Percentiles rank a stretch among this genome's conserved stretches.
phyloP scores from a whole-genome alignment of 2,113 vertebrate genomes.

The Rana temporaria region DNA sequence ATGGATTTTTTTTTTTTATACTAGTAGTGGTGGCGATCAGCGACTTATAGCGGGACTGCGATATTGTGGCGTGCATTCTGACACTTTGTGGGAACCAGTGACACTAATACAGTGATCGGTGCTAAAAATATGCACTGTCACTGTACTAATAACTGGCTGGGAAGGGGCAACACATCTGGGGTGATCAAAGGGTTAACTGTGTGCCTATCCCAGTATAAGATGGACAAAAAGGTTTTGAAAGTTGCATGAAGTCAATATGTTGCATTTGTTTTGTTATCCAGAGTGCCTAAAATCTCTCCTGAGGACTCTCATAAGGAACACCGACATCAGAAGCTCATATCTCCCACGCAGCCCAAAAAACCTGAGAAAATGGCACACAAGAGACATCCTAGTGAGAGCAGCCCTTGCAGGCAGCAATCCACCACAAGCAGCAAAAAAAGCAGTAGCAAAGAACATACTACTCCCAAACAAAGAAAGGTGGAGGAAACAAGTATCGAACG shows the following conservation, averaged over 20 bases:
- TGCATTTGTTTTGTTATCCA: conserved; percentile 58
- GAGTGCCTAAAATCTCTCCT: conserved; percentile 65
- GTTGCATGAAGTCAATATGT: not conserved
- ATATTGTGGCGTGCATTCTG: too few species aligned
- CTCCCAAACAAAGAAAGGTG: conserved; percentile 77
- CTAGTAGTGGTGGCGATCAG: too few species aligned
- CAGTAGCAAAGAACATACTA: conserved; percentile 61
- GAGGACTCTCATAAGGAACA: conserved; percentile 69
- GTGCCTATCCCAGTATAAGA: too few species aligned
- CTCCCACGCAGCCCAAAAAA: conserved; percentile 61
- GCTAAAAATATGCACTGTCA: too few species aligned
- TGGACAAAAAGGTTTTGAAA: too few species aligned
- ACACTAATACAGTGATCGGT: too few species aligned
- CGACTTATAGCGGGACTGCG: too few species aligned
- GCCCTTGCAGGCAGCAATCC: conserved; percentile 58
- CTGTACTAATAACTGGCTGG: too few species aligned
- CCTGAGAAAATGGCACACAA: conserved; percentile 70
- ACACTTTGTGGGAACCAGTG: too few species aligned
- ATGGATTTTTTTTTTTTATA: too few species aligned
- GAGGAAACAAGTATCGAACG: conserved; percentile 66
- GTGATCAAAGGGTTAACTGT: too few species aligned
- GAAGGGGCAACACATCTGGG: too few species aligned
- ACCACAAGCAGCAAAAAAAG: conserved; percentile 59
- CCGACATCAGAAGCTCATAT: conserved; percentile 53
- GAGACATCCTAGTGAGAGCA: conserved; percentile 61